Evolutionary conservation across 1,140 invertebrate genomes (phyloP).

Genomic region (Trachymyrmex septentrionalis): DNA sequence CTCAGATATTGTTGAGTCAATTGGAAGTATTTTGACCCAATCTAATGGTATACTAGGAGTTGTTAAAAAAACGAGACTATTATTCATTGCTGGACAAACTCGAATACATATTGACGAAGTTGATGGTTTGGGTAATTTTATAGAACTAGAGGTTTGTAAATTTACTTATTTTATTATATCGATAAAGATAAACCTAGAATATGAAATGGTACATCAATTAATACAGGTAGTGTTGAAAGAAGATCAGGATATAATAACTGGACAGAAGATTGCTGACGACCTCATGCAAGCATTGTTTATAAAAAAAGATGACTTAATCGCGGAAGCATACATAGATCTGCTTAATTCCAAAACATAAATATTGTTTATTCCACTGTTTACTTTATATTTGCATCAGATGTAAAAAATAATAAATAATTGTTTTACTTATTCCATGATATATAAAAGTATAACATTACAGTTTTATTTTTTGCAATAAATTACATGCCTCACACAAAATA

Average conservation of each 20-base stretch:
- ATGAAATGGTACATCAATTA: slow-evolving; percentile 73
- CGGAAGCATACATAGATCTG: slow-evolving; percentile 92
- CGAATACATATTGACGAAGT: slow-evolving; percentile 96
- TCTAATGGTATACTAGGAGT: slow-evolving; percentile 89
- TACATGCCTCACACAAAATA: background rate
- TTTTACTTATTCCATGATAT: background rate
- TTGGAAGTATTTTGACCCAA: slow-evolving; percentile 86
- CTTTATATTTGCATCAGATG: background rate
- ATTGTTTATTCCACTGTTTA: background rate
- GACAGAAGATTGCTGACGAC: slow-evolving; percentile 90
- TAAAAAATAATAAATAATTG: background rate
- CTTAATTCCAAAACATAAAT: slow-evolving; percentile 58
- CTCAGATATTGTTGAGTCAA: slow-evolving; percentile 77
- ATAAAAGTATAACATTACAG: background rate
- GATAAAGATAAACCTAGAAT: background rate
- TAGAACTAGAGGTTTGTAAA: slow-evolving; percentile 94
- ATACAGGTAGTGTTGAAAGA: slow-evolving; percentile 89
- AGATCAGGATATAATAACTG: slow-evolving; percentile 90
- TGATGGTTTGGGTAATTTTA: slow-evolving; percentile 92
- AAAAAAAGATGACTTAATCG: slow-evolving; percentile 89
- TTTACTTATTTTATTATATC: background rate
- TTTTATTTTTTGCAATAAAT: slow-evolving; percentile 14
- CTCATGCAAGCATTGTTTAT: slow-evolving; percentile 91
- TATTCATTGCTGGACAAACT: slow-evolving; percentile 94
- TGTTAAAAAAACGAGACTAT: slow-evolving; percentile 91